These are phyloP conservation scores for Geotrypetes seraphini DNA, from an alignment of 2,797 vertebrate genomes.

Conservation along the genomic window DNA sequence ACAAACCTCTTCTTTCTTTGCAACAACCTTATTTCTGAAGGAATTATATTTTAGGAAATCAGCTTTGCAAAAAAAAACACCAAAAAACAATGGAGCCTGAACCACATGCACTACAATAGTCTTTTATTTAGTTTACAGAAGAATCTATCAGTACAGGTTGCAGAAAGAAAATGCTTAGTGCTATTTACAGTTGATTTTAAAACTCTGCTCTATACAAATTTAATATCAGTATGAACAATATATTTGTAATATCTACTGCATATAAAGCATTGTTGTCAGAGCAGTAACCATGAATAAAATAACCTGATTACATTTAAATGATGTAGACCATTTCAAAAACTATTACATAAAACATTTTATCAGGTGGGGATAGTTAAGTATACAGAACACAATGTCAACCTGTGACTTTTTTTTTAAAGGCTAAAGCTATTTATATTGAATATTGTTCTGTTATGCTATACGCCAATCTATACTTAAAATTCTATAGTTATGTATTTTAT, in stretches of 20 bases:
- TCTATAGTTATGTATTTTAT: slow-evolving; percentile 88
- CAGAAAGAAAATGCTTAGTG: slow-evolving; percentile 84
- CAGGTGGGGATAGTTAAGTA: slow-evolving; percentile 60
- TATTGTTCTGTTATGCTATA: slow-evolving; percentile 78
- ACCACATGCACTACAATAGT: slow-evolving; percentile 68
- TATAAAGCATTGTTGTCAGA: slow-evolving; percentile 80
- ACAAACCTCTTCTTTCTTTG: not conserved
- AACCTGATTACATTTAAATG: slow-evolving; percentile 70
- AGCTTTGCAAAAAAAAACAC: too few relatives aligned
- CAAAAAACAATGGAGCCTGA: too few relatives aligned
- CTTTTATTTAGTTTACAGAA: slow-evolving; percentile 96
- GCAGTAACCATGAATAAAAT: slow-evolving; percentile 63
- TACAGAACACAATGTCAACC: slow-evolving; percentile 70
- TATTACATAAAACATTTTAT: slow-evolving; percentile 49
- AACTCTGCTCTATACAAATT: slow-evolving; percentile 95
- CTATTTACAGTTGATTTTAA: slow-evolving; percentile 96
- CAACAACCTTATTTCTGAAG: not conserved
- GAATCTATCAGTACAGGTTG: slow-evolving; percentile 84
- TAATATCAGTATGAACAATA: slow-evolving; percentile 93
- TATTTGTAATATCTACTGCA: slow-evolving; percentile 77
- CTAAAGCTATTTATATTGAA: slow-evolving; percentile 81
- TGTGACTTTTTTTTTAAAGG: slow-evolving; percentile 69
- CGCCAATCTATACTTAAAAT: slow-evolving; percentile 86
- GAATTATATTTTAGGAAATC: too few relatives aligned
- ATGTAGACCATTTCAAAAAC: slow-evolving; percentile 59